Evolutionary conservation across 2,888 invertebrate genomes (phyloP), one percentile per base, ranked within the genome.

Genomic region (Iselma pallidipennis): DNA sequence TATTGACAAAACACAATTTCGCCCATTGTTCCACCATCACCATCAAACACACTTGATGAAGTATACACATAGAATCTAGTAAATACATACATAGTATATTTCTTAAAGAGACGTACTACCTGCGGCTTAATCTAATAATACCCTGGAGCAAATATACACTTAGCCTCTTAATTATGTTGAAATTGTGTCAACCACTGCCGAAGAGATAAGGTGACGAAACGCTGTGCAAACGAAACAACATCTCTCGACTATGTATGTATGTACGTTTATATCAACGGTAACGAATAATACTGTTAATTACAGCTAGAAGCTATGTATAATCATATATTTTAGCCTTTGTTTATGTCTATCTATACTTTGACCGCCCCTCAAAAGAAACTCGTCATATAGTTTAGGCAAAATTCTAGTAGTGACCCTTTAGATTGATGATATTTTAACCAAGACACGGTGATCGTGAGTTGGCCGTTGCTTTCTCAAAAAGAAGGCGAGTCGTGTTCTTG

Each of bases 401-500:
- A 49, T 49, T 10, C 16, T 9, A 26, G 3, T 58, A 60, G 60
- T 64, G 64, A 64, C 59, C 64, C 64, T 33, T n/a, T 55, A 49
- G 59, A 64, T 64, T 64, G 64, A n/a, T n/a, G n/a, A 64, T 60
- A 64, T 64, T 53, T 64, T 10, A 57, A 50, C 63, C 59, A 16
- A 48, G 57, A 51, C 63, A 57, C 56, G 57, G 42, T 50, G 51
- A 55, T 60, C 64, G 64, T 64, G 64, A 64, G 60, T 50, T 29
- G 61, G 51, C 42, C 42, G 60, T 42, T 19, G 42, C 10, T 42
- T 16, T 42, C 21, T 37, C 3, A 29, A 29, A 57, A 65, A 64
- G 63, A 67, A 74, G 74, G 72, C 70, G 71, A 70, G 71, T 72
- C 72, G 68, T 56, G 64, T 66, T 63, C 73, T 76, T 74, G 79